These are phyloP conservation scores for Crossocerus cetratus DNA, from an alignment of 2,888 invertebrate genomes.

Conservation along the genomic window DNA sequence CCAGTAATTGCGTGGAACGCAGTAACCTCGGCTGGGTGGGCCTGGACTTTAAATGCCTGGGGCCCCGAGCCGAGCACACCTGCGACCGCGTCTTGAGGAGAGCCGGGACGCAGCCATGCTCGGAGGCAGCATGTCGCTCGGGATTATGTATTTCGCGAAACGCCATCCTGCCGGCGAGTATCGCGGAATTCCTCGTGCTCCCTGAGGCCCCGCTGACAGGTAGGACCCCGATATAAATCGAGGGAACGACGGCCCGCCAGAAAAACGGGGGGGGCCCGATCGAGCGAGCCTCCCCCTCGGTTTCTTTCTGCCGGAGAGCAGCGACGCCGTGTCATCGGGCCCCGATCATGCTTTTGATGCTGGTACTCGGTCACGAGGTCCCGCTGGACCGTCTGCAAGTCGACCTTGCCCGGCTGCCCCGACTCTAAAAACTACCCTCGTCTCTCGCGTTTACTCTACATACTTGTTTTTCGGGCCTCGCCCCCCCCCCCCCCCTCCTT, in stretches of 20 bases:
- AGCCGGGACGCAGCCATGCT: no score
- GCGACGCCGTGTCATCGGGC: conserved; percentile 56
- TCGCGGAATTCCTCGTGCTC: conserved; percentile 49
- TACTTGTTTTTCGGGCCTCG: conserved; percentile 17
- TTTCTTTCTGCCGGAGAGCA: conserved; percentile 57
- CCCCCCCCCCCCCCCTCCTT: not conserved
- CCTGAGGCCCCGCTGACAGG: conserved; percentile 51
- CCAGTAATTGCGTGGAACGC: conserved; percentile 1
- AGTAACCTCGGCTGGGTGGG: conserved; percentile 3
- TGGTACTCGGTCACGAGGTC: conserved; percentile 56
- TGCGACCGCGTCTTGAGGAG: not conserved
- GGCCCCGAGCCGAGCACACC: not conserved
- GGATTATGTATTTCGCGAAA: not conserved
- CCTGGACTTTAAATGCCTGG: not conserved
- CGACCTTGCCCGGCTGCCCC: conserved; percentile 61
- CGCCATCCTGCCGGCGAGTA: not conserved
- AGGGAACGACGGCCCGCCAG: conserved; percentile 51
- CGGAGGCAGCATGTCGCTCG: no score
- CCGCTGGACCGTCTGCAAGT: conserved; percentile 56
- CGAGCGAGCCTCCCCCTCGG: conserved; percentile 40
- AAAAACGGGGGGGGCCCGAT: conserved; percentile 52
- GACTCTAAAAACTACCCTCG: conserved; percentile 58
- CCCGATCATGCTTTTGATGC: conserved; percentile 41
- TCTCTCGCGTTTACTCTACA: conserved; percentile 32
- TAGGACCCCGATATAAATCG: conserved; percentile 54